These are phyloP conservation scores for Timema cristinae DNA, from an alignment of 2,888 invertebrate genomes.

Conservation along the genomic window DNA sequence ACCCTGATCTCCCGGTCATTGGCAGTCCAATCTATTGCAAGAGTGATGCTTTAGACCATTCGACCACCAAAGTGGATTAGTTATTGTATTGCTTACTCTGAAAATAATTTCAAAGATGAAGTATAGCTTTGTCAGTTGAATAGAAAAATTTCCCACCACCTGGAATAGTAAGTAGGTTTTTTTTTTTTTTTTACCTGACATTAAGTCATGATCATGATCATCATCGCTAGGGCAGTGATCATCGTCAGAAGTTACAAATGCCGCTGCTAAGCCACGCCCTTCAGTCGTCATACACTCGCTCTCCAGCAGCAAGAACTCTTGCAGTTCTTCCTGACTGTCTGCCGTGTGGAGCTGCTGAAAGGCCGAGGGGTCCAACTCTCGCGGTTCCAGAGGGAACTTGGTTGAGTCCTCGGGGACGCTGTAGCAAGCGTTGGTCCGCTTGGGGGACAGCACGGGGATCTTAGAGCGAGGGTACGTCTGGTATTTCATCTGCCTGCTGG, in stretches of 20 bases:
- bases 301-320: conserved; percentile 57
- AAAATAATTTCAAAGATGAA: no score
- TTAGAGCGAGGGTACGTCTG: conserved; percentile 54
- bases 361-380: conserved; percentile 54
- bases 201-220: conserved; percentile 34
- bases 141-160: no score
- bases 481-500: conserved; percentile 31
- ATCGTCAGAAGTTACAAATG: conserved; percentile 38
- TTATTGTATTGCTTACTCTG: no score
- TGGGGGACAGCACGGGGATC: conserved; percentile 40
- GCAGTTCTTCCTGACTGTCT: conserved; percentile 58
- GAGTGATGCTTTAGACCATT: no score
- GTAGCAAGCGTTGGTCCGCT: conserved; percentile 28
- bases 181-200: conserved; percentile 23
- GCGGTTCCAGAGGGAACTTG: conserved; percentile 54
- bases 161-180: no score
- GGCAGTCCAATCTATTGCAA: no score
- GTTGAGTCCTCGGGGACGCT: conserved; percentile 30
- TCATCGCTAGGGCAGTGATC: conserved; percentile 27
- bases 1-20: no score
- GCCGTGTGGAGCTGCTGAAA: conserved; percentile 57
- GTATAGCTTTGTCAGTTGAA: no score
- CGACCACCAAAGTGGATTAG: no score
- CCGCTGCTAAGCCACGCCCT: conserved; percentile 50
- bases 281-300: conserved; percentile 53